Evolutionary conservation across 2,888 invertebrate species (phyloP), one percentile per base, ranked within the genome.

Genomic region (Cataglyphis albicans): DNA sequence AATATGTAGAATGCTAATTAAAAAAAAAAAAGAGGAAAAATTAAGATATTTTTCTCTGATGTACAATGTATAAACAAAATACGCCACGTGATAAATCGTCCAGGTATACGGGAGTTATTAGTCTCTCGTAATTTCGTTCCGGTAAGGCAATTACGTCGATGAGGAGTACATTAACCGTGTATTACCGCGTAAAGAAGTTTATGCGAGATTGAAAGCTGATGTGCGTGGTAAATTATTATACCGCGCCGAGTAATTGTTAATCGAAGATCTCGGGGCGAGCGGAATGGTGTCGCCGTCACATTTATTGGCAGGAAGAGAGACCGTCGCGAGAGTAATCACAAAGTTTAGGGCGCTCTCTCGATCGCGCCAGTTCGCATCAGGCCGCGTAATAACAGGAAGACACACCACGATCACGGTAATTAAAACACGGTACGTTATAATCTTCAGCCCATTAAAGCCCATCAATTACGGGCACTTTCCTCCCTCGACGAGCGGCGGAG

Each of bases 341-440:
- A 84, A 84, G 82, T 81, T 84, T 87, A 81, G 73, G 80, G 86
- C 84, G 78, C 80, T 35, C 67, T 55, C 70, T 41, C 80, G 72
- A 89, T 84, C 87, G 84, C 81, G 59, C 59, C 44, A 64, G 73
- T 74, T 78, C 84, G 73, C 64, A 88, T 89, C 88, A 68, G 83
- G 85, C 84, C 80, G 86, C 82, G 67, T 89, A 90, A 90, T 90
- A 88, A 90, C 87, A 87, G 89, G 90, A 90, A 87, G 83, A 84
- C 61, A 63, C n/a, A n/a, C 67, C 29, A 64, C 67, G 88, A 87
- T 90, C 82, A 84, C 52, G 86, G 89, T 91, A 91, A 92, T 92
- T 91, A 91, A 91, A 92, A 91, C 86, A 84, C 84, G 82, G 81
- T 68, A 85, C 75, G 83, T 82, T 86, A 86, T 85, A 89, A 91